A percentile compares a stretch with the other conserved stretches of the same genome.
Evolutionary conservation across 64 coral and sea anemone species (phyloP).

Genomic region (Anthopleura sola): DNA sequence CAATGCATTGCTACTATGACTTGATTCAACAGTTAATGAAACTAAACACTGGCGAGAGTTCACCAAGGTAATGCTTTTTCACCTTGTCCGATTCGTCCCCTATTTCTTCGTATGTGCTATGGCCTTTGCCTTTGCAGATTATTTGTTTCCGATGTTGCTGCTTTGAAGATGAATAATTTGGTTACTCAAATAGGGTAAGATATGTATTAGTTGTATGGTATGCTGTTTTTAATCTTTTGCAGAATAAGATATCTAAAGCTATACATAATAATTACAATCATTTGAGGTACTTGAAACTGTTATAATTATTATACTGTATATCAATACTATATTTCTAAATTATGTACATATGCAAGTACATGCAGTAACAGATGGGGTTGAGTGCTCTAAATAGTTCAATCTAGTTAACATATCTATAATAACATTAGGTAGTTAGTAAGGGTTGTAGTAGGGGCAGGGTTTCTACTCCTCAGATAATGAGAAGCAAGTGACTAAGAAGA

Average conservation of each 20-base stretch:
- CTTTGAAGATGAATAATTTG: background rate
- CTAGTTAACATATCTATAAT: background rate
- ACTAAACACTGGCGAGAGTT: background rate
- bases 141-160: background rate
- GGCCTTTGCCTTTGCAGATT: background rate
- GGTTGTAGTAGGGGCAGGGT: background rate
- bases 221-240: background rate
- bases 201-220: background rate
- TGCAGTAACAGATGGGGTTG: slow-evolving; percentile 6
- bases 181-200: background rate
- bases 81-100: background rate
- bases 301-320: background rate
- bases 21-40: background rate
- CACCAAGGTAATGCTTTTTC: background rate
- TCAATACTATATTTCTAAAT: background rate
- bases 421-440: background rate
- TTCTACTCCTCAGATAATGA: slow-evolving; percentile 5
- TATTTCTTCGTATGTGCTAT: background rate
- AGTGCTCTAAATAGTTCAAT: background rate
- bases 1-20: background rate
- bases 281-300: background rate
- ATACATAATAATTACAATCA: no score
- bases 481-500: background rate
- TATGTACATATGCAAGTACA: background rate
- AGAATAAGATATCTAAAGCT: no score